Base-by-base conservation (phyloP, 92 coral and sea anemone species). In the Epizoanthus scotinus region DNA sequence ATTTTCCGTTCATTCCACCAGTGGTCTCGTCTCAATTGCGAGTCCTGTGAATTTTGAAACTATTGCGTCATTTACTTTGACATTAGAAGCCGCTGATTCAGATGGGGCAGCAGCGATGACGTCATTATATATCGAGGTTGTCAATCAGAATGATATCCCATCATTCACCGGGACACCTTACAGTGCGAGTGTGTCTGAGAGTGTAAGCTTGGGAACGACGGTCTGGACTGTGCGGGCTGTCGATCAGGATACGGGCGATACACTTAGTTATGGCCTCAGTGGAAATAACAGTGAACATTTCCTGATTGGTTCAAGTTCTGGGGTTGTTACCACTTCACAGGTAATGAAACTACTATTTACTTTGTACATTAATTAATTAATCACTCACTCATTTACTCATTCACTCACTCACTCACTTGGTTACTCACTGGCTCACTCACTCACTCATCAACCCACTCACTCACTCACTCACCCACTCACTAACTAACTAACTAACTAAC, bases 101-200 rank as follows among this genome's bases (percentile, higher is more conserved):
- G 86, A 83, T 40, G 81, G 86, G 0, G 81, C 85, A 38, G 74
- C 25, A 8, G 86, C 84, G 17, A 58, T 52, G 49, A 84, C 88
- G 26, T 84, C 88, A 78, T 59, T 84, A 69, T 78, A 56, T 84
- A 50, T 84, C 59, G 79, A 84, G 60, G 84, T 78, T 78, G 79
- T 82, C 82, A 80, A 89, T 82, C 85, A 70, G 72, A 89, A 89
- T 86, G 92, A 89, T 44, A 74, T 71, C 84, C 89, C 92, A 67
- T 27, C 50, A 63, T 89, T 89, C 67, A 21, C 62, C 40, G 92
- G 87, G 52, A 55, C 87, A 29, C 90, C 92, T 20, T 89, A 89
- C 78, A 67, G 82, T 31, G 59, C 90, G 34, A 67, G 83, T 6
- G 82, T 89, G 8, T 63, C 67, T 6, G 92, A 89, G 67, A 79